Conservation (phyloP, 2,888 invertebrate genomes). For the Calephelis perditalis region DNA sequence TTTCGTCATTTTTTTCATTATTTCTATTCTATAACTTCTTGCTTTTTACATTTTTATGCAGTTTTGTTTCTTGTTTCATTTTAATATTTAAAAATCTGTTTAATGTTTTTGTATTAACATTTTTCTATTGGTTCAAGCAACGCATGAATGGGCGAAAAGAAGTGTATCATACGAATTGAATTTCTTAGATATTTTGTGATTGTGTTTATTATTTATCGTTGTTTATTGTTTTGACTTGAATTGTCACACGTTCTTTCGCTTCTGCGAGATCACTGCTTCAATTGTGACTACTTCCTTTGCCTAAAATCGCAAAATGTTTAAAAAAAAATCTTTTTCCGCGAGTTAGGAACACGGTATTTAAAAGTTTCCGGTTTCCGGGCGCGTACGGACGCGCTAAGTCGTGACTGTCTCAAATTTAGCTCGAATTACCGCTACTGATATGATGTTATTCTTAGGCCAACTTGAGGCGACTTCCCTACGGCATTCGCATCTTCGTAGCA, state of each 20-base stretch:
- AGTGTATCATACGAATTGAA: constrained; percentile 49
- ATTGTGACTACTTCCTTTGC: constrained; percentile 44
- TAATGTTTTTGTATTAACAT: constrained; percentile 1
- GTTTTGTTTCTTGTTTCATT: constrained; percentile 2
- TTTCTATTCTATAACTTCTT: constrained; percentile 1
- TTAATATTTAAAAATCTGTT: constrained; percentile 5
- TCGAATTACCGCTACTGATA: constrained; percentile 32
- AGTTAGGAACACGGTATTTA: not conserved
- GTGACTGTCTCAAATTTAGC: constrained; percentile 23
- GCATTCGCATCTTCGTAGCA: constrained; percentile 67
- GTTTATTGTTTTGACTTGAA: constrained; percentile 56
- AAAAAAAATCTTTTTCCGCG: not conserved
- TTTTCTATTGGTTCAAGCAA: constrained; percentile 56
- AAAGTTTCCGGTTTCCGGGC: constrained; percentile 44
- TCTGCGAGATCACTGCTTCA: constrained; percentile 75
- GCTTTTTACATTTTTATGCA: constrained; percentile 10
- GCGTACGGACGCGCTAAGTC: constrained; percentile 54
- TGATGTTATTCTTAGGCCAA: constrained; percentile 74
- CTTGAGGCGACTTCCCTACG: constrained; percentile 73
- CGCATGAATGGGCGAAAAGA: constrained; percentile 75
- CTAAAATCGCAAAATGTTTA: constrained; percentile 11
- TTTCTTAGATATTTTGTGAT: constrained; percentile 56
- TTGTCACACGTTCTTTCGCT: constrained; percentile 75
- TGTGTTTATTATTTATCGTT: constrained; percentile 59
- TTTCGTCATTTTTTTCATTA: not conserved